Evolutionary conservation across 2,797 vertebrate genomes (phyloP).

Genomic region (Saxicola maurus): DNA sequence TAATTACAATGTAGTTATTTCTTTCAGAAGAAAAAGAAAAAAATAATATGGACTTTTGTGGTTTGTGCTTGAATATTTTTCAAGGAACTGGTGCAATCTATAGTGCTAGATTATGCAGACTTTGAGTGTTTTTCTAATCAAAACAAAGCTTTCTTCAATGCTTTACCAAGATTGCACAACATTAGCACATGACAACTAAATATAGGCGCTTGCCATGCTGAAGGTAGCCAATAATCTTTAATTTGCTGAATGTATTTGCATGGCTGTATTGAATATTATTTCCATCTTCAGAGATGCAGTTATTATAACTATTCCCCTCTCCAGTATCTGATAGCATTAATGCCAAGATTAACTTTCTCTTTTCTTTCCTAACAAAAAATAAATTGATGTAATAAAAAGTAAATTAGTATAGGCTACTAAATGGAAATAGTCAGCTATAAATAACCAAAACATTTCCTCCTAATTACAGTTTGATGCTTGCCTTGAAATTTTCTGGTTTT

Average conservation of each 20-base stretch:
- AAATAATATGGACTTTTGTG: neutral
- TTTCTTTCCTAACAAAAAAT: neutral
- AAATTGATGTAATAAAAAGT: neutral
- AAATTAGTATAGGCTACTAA: constrained; percentile 24
- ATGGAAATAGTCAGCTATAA: neutral
- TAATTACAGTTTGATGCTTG: neutral
- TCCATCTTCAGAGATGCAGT: neutral
- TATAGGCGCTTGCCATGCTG: neutral
- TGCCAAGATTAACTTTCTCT: neutral
- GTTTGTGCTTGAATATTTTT: neutral
- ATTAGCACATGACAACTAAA: neutral
- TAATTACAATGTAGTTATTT: neutral
- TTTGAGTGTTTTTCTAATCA: neutral
- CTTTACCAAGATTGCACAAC: neutral
- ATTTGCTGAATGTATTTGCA: neutral
- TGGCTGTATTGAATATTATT: neutral
- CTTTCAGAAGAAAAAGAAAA: neutral
- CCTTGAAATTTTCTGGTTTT: neutral
- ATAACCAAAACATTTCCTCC: neutral
- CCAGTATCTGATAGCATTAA: neutral
- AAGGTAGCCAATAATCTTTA: neutral
- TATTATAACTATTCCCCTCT: neutral
- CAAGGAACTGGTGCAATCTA: neutral
- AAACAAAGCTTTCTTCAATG: neutral
- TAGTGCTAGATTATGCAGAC: neutral